Evolutionary conservation across 2,797 vertebrate species (phyloP), one percentile per base, ranked within the genome.

Genomic region (Lycodopsis pacificus): DNA sequence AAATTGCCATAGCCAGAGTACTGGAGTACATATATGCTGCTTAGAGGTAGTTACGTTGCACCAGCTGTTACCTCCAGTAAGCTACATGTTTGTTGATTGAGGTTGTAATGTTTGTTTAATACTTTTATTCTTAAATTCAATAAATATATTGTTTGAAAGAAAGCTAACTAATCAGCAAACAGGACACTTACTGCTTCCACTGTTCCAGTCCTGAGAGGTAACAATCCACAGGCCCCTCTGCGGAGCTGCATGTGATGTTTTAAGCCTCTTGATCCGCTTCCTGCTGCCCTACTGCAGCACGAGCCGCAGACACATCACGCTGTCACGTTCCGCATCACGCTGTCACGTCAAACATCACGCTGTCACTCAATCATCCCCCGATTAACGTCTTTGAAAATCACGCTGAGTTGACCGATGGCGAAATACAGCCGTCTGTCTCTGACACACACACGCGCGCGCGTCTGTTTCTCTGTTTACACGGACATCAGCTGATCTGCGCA

Each of bases 401-500:
- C 30, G 10, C 14, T 10, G 7, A 42, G 42, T 13, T 30, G 17
- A 40, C 25, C 36, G 51, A 36, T 36, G 36, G 19, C 10, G 49
- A 76, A 67, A 79, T 63, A 25, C 17, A 15, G 56, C 69, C 66
- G 56, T 14, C 19, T 3, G 42, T 46, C 9, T n/a, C 49, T n/a
- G 12, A 44, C 44, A 46, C 44, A 19, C 48, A 3, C 48, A n/a
- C 49, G 19, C 77, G 65, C 73, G 54, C 62, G 2, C 42, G 44
- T 71, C 46, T 61, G 56, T 56, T 25, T 30, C 12, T 83, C 69
- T 92, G 90, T 93, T 92, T 91, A 92, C 90, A 87, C 61, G 30
- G 2, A 25, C 51, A 86, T 92, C 93, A 93, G 92, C 92, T 93
- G 92, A 93, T 89, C 75, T 2, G 0, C 9, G 3, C 51, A 9